Percentiles rank a stretch among this genome's conserved stretches.
Conservation (phyloP, 2,888 invertebrate species). For the Leptinotarsa rubiginosa region DNA sequence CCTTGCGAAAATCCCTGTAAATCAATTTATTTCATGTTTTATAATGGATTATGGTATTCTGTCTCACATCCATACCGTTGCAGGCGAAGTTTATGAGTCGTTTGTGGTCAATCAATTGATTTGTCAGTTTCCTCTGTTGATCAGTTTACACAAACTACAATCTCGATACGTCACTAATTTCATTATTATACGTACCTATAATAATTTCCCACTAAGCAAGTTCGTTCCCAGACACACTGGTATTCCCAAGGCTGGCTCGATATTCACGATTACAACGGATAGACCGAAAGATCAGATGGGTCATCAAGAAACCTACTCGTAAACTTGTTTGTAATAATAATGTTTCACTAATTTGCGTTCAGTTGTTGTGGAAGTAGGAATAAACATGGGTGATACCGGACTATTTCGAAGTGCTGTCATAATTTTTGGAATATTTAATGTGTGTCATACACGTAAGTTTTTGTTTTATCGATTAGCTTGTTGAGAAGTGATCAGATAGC, state of each 20-base stretch:
- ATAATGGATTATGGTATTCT: no score
- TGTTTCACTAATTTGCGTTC: slow-evolving; percentile 16
- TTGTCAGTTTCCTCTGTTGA: slow-evolving; percentile 1
- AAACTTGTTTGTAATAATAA: slow-evolving; percentile 34
- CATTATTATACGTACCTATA: slow-evolving; percentile 20
- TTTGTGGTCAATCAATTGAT: no score
- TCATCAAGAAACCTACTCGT: slow-evolving; percentile 45
- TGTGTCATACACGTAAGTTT: slow-evolving; percentile 38
- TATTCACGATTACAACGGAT: slow-evolving; percentile 32
- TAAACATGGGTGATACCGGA: slow-evolving; percentile 20
- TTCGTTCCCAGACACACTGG: slow-evolving; percentile 37
- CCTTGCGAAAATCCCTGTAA: no score
- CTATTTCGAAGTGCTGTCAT: slow-evolving; percentile 18
- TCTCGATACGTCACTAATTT: slow-evolving; percentile 12
- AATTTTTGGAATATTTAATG: slow-evolving; percentile 31
- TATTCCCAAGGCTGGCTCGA: slow-evolving; percentile 56
- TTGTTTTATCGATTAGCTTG: slow-evolving; percentile 2
- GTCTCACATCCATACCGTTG: no score
- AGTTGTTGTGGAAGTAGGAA: slow-evolving; percentile 26
- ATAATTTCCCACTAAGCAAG: slow-evolving; percentile 34
- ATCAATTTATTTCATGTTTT: no score
- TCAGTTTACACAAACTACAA: slow-evolving; percentile 4
- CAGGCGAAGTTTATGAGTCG: no score
- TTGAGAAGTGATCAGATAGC: background rate
- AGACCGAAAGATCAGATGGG: slow-evolving; percentile 50